A percentile compares a stretch with the other conserved stretches of the same genome.
These are phyloP conservation scores for Camponotus floridanus DNA, from an alignment of 1,140 invertebrate species.

Conservation along the genomic window DNA sequence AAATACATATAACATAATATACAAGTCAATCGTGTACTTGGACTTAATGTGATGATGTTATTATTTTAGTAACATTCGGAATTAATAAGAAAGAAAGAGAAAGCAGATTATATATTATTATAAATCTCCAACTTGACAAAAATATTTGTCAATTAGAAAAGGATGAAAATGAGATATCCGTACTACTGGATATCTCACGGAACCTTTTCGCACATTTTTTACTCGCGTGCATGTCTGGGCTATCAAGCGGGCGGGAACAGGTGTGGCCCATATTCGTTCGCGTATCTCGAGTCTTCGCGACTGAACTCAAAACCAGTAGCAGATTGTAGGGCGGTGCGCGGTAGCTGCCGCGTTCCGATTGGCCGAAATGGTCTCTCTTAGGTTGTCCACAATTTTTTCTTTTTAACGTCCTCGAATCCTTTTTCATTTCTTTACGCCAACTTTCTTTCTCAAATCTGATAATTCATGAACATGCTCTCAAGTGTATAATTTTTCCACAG, in stretches of 20 bases:
- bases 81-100: not conserved
- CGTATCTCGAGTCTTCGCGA: constrained; percentile 63
- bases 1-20: not conserved
- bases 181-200: not conserved
- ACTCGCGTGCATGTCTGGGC: not conserved
- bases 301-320: constrained; percentile 84
- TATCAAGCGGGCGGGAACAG: constrained; percentile 76
- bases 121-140: not conserved
- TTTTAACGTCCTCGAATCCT: not conserved
- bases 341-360: constrained; percentile 84
- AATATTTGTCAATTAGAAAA: not conserved
- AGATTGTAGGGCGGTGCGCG: constrained; percentile 83
- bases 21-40: not conserved
- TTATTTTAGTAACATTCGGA: not conserved
- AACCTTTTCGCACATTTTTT: not conserved
- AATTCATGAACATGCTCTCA: not conserved
- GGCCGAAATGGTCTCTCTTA: constrained; percentile 70
- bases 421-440: not conserved
- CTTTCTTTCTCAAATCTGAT: not conserved
- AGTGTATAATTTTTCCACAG: not conserved
- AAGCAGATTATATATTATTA: not conserved
- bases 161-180: not conserved
- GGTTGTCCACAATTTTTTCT: not conserved
- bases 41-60: not conserved
- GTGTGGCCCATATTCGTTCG: constrained; percentile 79